Conservation (phyloP, 2,797 vertebrate species). For the Acipenser oxyrinchus region DNA sequence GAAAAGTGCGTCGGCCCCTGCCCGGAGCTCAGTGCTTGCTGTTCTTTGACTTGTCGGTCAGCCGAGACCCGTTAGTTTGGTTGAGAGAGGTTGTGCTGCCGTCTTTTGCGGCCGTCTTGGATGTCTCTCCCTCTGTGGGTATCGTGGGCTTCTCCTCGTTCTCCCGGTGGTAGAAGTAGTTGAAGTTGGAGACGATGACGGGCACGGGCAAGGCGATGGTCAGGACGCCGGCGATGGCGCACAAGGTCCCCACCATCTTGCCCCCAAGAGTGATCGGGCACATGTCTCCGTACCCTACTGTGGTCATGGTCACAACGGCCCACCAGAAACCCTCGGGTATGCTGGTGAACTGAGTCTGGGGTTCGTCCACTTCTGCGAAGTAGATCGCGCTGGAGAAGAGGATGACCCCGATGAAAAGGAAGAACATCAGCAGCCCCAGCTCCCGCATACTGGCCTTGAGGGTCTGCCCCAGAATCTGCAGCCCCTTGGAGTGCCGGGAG, state of each 20-base stretch:
- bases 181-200: slow-evolving; percentile 97
- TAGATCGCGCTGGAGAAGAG: slow-evolving; percentile 95
- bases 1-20: no score
- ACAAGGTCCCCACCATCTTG: slow-evolving; percentile 92
- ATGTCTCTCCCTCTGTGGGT: slow-evolving; percentile 67
- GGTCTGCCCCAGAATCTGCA: slow-evolving; percentile 87
- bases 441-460: slow-evolving; percentile 85
- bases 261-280: slow-evolving; percentile 89
- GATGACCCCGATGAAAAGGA: slow-evolving; percentile 95
- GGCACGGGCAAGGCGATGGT: slow-evolving; percentile 95
- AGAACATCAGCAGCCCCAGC: slow-evolving; percentile 88
- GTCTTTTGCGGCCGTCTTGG: slow-evolving; percentile 52
- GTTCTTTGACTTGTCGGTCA: slow-evolving; percentile 68
- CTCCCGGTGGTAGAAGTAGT: slow-evolving; percentile 95
- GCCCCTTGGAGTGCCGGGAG: slow-evolving; percentile 84
- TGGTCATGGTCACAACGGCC: slow-evolving; percentile 98
- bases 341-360: slow-evolving; percentile 90
- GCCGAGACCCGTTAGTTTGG: slow-evolving; percentile 74
- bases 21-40: slow-evolving; percentile 36
- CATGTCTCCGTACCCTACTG: slow-evolving; percentile 97
- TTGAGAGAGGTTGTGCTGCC: slow-evolving; percentile 78
- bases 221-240: slow-evolving; percentile 90
- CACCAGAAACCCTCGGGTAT: slow-evolving; percentile 98
- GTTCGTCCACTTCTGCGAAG: slow-evolving; percentile 96
- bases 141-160: slow-evolving; percentile 80